These are phyloP conservation scores for Micrastur ruficollis DNA, from an alignment of 2,797 vertebrate genomes.

Conservation along the genomic window DNA sequence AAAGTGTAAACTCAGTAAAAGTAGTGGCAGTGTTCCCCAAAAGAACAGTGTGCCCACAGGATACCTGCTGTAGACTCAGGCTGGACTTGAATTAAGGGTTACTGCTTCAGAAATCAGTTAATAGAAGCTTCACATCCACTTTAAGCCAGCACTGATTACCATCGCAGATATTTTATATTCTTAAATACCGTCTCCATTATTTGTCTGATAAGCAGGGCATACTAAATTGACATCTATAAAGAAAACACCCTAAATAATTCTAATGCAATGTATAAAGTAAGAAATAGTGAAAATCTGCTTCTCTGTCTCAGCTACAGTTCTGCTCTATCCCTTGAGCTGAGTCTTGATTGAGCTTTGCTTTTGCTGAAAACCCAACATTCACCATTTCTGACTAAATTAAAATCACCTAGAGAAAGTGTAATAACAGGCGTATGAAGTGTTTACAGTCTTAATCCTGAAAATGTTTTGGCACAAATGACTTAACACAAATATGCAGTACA, in stretches of 20 bases:
- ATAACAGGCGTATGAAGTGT: neutral
- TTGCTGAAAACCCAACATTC: neutral
- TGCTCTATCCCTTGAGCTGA: neutral
- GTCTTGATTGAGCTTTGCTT: neutral
- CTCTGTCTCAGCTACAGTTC: neutral
- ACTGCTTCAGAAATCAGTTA: neutral
- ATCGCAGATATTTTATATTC: neutral
- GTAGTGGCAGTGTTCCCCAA: neutral
- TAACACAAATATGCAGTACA: neutral
- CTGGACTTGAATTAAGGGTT: neutral
- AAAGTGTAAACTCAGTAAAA: neutral
- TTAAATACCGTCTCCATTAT: neutral
- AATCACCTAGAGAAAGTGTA: neutral
- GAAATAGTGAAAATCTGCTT: neutral
- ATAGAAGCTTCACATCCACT: neutral
- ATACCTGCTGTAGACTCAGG: neutral
- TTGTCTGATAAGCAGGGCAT: neutral
- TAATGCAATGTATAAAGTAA: neutral
- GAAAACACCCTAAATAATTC: neutral
- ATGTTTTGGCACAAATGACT: neutral
- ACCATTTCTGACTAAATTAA: neutral
- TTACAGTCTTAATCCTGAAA: neutral
- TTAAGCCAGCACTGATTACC: neutral
- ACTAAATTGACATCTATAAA: neutral
- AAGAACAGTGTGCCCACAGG: neutral